phyloP scores from a whole-genome alignment of 2,888 invertebrate genomes.

The Gerosis bhagava region DNA sequence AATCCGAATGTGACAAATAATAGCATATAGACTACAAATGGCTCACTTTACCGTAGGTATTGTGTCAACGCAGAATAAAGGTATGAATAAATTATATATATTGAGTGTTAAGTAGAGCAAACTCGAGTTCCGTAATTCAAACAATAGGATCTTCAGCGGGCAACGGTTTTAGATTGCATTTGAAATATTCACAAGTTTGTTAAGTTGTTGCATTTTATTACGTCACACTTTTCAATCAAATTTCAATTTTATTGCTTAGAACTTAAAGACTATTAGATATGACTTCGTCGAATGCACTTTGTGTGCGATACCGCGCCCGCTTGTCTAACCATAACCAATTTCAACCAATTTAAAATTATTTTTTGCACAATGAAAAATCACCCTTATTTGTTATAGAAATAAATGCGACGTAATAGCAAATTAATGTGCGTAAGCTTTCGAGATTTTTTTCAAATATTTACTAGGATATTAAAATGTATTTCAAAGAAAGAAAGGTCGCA shows the following conservation, averaged over 20 bases:
- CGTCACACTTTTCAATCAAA: not conserved
- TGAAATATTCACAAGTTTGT: constrained; percentile 71
- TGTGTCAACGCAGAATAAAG: constrained; percentile 5
- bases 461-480: constrained; percentile 54
- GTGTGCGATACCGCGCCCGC: constrained; percentile 67
- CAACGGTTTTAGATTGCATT: constrained; percentile 74
- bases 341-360: constrained; percentile 47
- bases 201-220: constrained; percentile 2
- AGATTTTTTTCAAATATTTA: constrained; percentile 47
- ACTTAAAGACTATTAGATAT: not conserved
- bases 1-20: constrained; percentile 10
- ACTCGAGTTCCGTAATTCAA: constrained; percentile 41
- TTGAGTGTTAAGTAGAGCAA: constrained; percentile 51
- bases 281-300: constrained; percentile 1
- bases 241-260: not conserved
- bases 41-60: constrained; percentile 1
- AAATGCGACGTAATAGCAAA: constrained; percentile 19
- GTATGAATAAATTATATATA: constrained; percentile 11
- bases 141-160: constrained; percentile 73
- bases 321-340: constrained; percentile 63
- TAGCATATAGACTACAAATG: constrained; percentile 13
- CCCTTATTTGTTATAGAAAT: constrained; percentile 5
- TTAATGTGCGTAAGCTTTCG: constrained; percentile 29
- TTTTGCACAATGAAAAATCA: constrained; percentile 35
- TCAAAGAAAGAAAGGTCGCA: too few species aligned